Evolutionary conservation across 2,797 vertebrate species (phyloP).

Genomic region (Melanotaenia maccullochi): DNA sequence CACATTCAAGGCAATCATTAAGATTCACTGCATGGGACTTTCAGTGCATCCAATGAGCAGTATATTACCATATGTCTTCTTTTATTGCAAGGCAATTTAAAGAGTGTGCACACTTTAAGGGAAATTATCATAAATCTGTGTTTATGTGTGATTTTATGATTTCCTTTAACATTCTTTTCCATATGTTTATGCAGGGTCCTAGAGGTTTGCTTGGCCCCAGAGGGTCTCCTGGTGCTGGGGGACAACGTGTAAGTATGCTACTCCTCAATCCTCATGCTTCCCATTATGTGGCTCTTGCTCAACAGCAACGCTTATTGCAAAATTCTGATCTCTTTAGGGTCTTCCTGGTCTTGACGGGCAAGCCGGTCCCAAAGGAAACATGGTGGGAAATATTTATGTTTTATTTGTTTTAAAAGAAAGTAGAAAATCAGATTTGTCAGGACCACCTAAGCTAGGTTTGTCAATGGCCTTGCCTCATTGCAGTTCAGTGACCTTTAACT

Average conservation of each 20-base stretch:
- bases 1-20: background rate
- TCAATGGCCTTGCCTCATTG: constrained; percentile 10
- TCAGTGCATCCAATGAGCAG: background rate
- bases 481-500: constrained; percentile 39
- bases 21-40: background rate
- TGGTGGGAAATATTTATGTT: constrained; percentile 82
- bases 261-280: background rate
- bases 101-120: background rate
- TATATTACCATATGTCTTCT: background rate
- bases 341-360: constrained; percentile 93
- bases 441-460: constrained; percentile 28
- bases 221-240: constrained; percentile 88
- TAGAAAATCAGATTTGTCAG: constrained; percentile 15
- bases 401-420: constrained; percentile 2
- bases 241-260: constrained; percentile 89
- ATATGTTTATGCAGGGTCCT: constrained; percentile 84
- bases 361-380: constrained; percentile 95
- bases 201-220: constrained; percentile 93
- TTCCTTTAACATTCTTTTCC: constrained; percentile 17
- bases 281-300: constrained; percentile 8
- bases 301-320: background rate
- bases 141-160: background rate
- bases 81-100: background rate
- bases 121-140: background rate
- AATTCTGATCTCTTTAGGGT: constrained; percentile 82